Evolutionary conservation across 2,888 invertebrate species (phyloP).

Genomic region (Calliopum simillimum): DNA sequence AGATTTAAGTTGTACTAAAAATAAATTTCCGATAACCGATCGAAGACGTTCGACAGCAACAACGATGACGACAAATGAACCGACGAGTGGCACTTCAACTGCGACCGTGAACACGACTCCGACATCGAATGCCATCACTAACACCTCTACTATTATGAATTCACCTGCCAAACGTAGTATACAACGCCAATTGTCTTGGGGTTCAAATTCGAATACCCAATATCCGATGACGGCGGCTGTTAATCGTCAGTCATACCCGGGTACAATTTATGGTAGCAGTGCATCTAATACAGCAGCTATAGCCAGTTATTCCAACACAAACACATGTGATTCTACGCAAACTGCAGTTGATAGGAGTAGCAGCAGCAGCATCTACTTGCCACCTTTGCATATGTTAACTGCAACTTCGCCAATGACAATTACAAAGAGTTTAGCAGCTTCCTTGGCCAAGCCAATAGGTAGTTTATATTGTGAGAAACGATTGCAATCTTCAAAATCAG

Average conservation of each 20-base stretch:
- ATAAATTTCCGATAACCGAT: conserved; percentile 72
- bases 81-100: conserved; percentile 16
- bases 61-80: neutral
- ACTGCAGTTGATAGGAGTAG: conserved; percentile 2
- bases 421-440: conserved; percentile 63
- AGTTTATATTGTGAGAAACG: conserved; percentile 67
- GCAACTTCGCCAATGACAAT: conserved; percentile 46
- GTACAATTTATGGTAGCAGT: neutral
- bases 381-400: conserved; percentile 8
- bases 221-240: no score
- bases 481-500: conserved; percentile 65
- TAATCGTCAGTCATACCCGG: no score
- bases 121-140: conserved; percentile 35
- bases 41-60: conserved; percentile 48
- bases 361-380: neutral
- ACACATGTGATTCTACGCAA: neutral
- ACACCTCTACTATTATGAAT: conserved; percentile 8
- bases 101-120: conserved; percentile 41
- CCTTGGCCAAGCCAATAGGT: conserved; percentile 62
- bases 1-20: conserved; percentile 71
- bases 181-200: no score
- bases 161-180: conserved; percentile 33
- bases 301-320: neutral
- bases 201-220: no score
- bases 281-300: conserved; percentile 20